Evolutionary conservation across 2,797 vertebrate species (phyloP).

Genomic region (Argya squamiceps): DNA sequence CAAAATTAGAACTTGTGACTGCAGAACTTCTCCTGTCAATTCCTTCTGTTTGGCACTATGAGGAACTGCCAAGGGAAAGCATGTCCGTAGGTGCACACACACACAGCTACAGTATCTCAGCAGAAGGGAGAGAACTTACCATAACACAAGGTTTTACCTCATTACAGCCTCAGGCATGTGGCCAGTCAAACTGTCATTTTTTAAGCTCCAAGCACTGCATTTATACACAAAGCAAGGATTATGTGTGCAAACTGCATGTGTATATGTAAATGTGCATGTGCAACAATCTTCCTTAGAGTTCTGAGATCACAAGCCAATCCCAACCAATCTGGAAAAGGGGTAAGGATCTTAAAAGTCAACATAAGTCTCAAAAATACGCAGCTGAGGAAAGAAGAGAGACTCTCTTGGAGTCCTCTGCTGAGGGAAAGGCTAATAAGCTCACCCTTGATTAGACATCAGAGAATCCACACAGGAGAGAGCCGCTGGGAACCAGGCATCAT

Average conservation of each 20-base stretch:
- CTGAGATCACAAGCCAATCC: neutral
- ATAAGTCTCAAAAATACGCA: constrained; percentile 10
- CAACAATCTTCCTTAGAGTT: neutral
- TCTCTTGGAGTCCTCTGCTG: constrained; percentile 20
- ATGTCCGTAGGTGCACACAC: fast-evolving
- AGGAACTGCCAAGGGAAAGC: neutral
- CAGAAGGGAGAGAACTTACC: neutral
- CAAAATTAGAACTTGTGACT: neutral
- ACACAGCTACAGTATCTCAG: neutral
- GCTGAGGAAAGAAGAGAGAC: constrained; percentile 40
- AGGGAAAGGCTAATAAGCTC: constrained; percentile 60
- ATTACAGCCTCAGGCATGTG: neutral
- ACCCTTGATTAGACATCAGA: constrained; percentile 70
- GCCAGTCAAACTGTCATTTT: neutral
- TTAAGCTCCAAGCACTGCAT: neutral
- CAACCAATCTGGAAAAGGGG: neutral
- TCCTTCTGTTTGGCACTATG: neutral
- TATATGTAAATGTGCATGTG: neutral
- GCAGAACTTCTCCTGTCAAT: neutral
- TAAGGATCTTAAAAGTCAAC: neutral
- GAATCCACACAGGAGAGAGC: constrained; percentile 68
- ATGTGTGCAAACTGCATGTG: neutral
- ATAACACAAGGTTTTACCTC: neutral
- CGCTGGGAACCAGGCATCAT: constrained; percentile 67
- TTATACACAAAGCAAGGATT: neutral